These are phyloP conservation scores for Aphelinus atriplicis DNA, from an alignment of 1,140 invertebrate genomes.

Conservation along the genomic window DNA sequence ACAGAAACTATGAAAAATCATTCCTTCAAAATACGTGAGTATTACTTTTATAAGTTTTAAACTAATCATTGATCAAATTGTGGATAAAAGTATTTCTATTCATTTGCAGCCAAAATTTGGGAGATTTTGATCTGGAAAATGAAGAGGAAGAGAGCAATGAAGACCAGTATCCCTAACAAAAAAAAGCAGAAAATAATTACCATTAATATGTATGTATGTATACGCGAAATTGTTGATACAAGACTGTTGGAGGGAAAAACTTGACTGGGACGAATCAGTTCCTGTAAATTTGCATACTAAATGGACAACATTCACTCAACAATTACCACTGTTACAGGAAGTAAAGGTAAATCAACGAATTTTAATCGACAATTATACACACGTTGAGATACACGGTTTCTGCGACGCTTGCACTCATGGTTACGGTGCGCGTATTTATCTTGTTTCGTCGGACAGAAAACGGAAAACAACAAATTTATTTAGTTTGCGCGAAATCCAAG, in stretches of 20 bases:
- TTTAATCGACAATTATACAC: neutral
- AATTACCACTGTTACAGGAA: neutral
- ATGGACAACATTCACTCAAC: neutral
- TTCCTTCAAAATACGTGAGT: too few relatives aligned
- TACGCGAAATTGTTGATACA: constrained; percentile 9
- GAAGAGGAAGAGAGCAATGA: too few relatives aligned
- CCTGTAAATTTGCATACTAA: neutral
- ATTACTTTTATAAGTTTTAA: too few relatives aligned
- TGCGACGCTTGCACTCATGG: constrained; percentile 3
- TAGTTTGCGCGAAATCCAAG: constrained; percentile 15
- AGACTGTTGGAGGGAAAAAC: constrained; percentile 7
- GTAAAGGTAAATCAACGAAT: neutral
- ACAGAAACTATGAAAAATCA: too few relatives aligned
- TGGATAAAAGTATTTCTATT: too few relatives aligned
- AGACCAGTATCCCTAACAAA: too few relatives aligned
- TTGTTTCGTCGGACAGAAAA: neutral
- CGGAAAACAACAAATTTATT: neutral
- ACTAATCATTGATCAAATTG: too few relatives aligned
- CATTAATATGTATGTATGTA: too few relatives aligned
- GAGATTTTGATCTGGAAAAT: too few relatives aligned
- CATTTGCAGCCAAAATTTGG: too few relatives aligned
- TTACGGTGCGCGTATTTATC: constrained; percentile 1
- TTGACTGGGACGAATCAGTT: constrained; percentile 14
- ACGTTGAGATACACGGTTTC: constrained; percentile 1
- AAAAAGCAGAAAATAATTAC: too few relatives aligned